Base-by-base conservation (phyloP, 2,888 invertebrate species). In the Hanleya hanleyi region DNA sequence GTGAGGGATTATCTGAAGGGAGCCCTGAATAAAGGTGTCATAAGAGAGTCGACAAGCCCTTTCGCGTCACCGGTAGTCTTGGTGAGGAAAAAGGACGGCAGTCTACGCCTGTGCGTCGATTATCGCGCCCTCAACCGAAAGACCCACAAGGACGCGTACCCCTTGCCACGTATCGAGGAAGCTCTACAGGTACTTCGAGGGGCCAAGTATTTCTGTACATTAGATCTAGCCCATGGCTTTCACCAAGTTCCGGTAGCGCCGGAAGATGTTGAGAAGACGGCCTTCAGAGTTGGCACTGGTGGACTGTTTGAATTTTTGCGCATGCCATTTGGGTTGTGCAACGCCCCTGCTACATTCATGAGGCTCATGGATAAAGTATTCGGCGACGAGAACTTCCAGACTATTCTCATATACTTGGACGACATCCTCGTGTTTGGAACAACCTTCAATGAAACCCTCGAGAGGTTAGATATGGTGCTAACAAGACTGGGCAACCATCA, bases 141-240 rank as follows among this genome's bases (percentile, higher is more conserved):
- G n/a, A 83, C 84, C 12, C 67, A 64, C 2, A 75, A 77, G 49
- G 83, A 86, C 66, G 69, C 70, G 6, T 81, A 77, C 65, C 84
- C 84, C 0, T 66, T 87, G 7, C 82, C 85, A 4, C 33, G 76
- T 4, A 82, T 87, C n/a, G 75, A 83, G n/a, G 82, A 83, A 26
- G 71, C 74, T 4, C 65, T 85, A 18, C 77, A 83, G n/a, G 68
- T 65, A 3, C 47, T 83, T 29, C 32, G 57, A 9, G 77, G 80
- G 12, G 73, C 77, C 2, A 70, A 67, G 15, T 79, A 70, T 36
- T 83, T 86, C 57, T 69, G 70, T n/a, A 70, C 67, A 70, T 61
- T 77, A 38, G 78, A 76, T 22, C 67, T 77, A 33, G 67, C 68
- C 18, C 65, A 68, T 26, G 83, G 83, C 9, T 86, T 78, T 64